Evolutionary conservation across 2,888 invertebrate genomes (phyloP), one percentile per base, ranked within the genome.

Genomic region (Drosophila anomalata): DNA sequence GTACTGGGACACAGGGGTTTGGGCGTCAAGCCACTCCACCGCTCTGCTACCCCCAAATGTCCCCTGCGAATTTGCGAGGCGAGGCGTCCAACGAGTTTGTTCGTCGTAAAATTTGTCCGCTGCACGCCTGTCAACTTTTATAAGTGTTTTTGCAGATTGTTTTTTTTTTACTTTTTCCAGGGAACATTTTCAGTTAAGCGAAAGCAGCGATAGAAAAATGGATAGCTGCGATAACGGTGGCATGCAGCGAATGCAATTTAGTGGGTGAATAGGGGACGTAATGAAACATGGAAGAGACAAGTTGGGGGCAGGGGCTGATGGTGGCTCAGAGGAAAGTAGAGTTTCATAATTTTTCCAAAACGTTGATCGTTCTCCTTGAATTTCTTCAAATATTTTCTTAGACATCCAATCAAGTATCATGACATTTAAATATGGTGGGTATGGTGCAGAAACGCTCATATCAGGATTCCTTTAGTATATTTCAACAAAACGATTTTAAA

Each of bases 91-190:
- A 71, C 70, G 70, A 70, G 48, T 52, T 50, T 73, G 73, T 63
- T 60, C 50, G 65, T 73, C 75, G 79, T 76, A 77, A 80, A 87
- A 83, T 75, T 89, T 88, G 83, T 84, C 73, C 87, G 71, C 72
- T 78, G 86, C 86, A 77, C 83, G 84, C 89, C 77, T 87, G 89
- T 85, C 84, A 85, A 89, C 74, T 85, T 85, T 75, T 72, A 85
- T 89, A 78, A 87, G 87, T 75, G 77, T 77, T 76, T 85, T 73
- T 80, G 75, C 75, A 87, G 88, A 82, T 83, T 79, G 84, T 85
- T 87, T 87, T 84, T 77, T 77, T 41, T 17, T 29, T 55, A 41
- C 33, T 53, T 54, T 70, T 71, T 68, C 33, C 20, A 36, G 12
- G 36, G 12, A 7, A 31, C 48, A 33, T 60, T 69, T 59, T 71